Percentiles rank a stretch among this genome's conserved stretches.
phyloP scores from a whole-genome alignment of 2,888 invertebrate genomes.

The Pyrochroa serraticornis region DNA sequence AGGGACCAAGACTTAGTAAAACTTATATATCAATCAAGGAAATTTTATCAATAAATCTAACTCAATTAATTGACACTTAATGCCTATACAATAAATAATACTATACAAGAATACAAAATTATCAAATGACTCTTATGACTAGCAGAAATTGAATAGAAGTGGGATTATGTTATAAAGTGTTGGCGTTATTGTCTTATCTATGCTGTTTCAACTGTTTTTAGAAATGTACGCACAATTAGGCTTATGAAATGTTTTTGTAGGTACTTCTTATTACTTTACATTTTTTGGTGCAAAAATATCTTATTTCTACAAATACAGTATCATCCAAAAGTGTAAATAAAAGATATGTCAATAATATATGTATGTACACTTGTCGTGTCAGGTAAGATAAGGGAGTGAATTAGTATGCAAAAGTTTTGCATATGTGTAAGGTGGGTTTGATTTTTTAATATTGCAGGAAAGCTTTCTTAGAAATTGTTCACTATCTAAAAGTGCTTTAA shows the following conservation, averaged over 20 bases:
- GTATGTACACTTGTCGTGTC: conserved; percentile 18
- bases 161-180: conserved; percentile 4
- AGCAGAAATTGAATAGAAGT: conserved; percentile 24
- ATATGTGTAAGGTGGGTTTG: no score
- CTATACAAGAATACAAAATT: conserved; percentile 6
- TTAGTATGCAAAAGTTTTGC: no score
- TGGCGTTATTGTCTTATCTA: conserved; percentile 25
- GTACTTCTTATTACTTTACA: conserved; percentile 1
- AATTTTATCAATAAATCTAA: no score
- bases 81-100: conserved; percentile 8
- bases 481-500: no score
- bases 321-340: conserved; percentile 22
- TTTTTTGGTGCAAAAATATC: conserved; percentile 28
- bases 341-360: conserved; percentile 25
- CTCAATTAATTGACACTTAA: background rate
- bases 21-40: no score
- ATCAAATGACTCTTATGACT: conserved; percentile 22
- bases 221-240: conserved; percentile 17
- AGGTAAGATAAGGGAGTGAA: no score
- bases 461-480: no score
- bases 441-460: no score
- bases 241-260: background rate
- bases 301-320: conserved; percentile 19
- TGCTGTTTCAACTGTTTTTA: conserved; percentile 11
- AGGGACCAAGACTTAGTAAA: no score